Base-by-base conservation (phyloP, 2,888 invertebrate genomes). In the Drosophila testacea region DNA sequence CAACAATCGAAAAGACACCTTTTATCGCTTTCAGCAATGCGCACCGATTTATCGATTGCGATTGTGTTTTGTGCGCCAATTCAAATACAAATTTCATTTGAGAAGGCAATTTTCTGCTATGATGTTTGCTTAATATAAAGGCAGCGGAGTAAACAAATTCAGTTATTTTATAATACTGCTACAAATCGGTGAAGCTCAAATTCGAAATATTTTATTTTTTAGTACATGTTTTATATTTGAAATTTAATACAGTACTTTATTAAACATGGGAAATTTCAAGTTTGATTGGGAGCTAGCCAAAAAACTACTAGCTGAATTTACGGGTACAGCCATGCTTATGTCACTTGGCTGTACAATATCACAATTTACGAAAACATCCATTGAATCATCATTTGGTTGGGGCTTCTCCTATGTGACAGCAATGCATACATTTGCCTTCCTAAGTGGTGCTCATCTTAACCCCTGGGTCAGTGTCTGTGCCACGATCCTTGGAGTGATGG, bases 371-470 rank as follows among this genome's bases (percentile, higher is more conserved):
- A 0, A 0, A 3, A 30, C 38, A 4, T 0, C 16, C 6, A 6
- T 2, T 16, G 47, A 41, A 11, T 1, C 22, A 10, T 22, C 65
- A 0, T 1, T 79, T 0, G 41, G 34, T 6, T 80, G 82, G 76
- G 82, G 79, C 0, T 22, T 80, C 2, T 36, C 51, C 6, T 75
- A 79, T 32, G 2, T 60, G 27, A 1, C 52, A 0, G 52, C 57
- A 0, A 66, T 65, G 2, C 72, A 80, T 3, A 56, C 9, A 1
- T 80, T 75, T 11, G 32, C 44, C 0, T 69, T 70, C 10, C 0
- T 82, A 0, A 70, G 76, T n/a, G 79, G 75, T 0, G 67, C 66
- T 6, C 79, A 80, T 55, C 13, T 80, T 0, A 82, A 80, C 57
- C 79, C 79, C 0, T 56, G 68, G 27, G 79, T 80, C 0, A 70